Percentiles rank a stretch among this genome's conserved stretches.
Conservation (phyloP, 2,797 vertebrate species). For the Uromys caudimaculatus region DNA sequence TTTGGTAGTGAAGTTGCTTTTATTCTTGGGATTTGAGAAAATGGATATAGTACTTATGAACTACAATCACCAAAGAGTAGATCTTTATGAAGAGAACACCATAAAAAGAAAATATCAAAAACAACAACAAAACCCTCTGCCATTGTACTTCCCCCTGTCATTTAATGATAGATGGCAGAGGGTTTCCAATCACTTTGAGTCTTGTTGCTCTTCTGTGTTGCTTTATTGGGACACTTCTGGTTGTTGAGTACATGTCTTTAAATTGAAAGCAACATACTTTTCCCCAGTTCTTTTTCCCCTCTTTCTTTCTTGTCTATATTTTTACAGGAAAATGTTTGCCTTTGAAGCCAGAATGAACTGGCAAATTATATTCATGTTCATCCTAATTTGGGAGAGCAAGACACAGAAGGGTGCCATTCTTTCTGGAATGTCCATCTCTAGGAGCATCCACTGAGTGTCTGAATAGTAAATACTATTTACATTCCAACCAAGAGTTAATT, state of each 20-base stretch:
- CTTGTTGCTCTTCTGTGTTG: slow-evolving; percentile 17
- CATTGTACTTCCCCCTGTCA: slow-evolving; percentile 40
- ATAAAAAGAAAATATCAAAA: slow-evolving; percentile 45
- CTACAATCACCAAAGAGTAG: slow-evolving; percentile 9
- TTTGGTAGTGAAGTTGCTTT: slow-evolving; percentile 54
- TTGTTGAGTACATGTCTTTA: slow-evolving; percentile 33
- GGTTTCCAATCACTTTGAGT: slow-evolving; percentile 59
- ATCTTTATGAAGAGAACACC: slow-evolving; percentile 51
- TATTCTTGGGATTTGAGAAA: slow-evolving; percentile 53
- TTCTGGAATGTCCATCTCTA: slow-evolving; percentile 23
- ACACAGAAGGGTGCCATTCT: neutral
- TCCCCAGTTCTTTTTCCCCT: neutral
- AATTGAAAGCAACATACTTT: slow-evolving; percentile 30
- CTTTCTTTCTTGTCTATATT: slow-evolving; percentile 28
- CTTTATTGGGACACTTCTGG: slow-evolving; percentile 41
- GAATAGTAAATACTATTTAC: slow-evolving; percentile 42
- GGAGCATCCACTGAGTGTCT: slow-evolving; percentile 49
- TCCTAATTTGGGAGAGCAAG: slow-evolving; percentile 61
- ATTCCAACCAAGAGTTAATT: slow-evolving; percentile 59
- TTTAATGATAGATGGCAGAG: slow-evolving; percentile 46
- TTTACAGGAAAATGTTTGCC: slow-evolving; percentile 10
- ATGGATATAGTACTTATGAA: slow-evolving; percentile 47
- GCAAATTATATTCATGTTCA: slow-evolving; percentile 52
- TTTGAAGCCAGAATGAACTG: slow-evolving; percentile 61
- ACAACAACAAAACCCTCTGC: slow-evolving; percentile 35